Conservation (phyloP, 2,113 vertebrate species). For the Callopanchax toddi region DNA sequence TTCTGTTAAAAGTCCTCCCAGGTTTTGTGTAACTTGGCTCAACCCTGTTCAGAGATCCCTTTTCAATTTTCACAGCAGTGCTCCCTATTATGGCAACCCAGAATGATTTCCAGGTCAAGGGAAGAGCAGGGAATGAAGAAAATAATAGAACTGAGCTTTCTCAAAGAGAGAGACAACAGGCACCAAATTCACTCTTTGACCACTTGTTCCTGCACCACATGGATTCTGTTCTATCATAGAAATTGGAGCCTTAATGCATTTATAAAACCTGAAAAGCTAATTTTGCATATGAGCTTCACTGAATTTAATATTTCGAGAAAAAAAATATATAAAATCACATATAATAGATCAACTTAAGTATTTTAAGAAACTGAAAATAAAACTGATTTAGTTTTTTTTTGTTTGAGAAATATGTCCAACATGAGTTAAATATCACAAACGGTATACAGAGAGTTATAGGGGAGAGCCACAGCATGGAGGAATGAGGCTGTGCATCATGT, state of each 20-base stretch:
- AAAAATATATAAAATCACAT: too few relatives aligned
- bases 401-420: background rate
- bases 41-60: background rate
- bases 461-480: slow-evolving; percentile 2
- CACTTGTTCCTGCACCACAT: background rate
- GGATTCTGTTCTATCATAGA: background rate
- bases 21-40: background rate
- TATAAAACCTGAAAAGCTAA: background rate
- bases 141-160: background rate
- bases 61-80: background rate
- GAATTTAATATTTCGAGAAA: too few relatives aligned
- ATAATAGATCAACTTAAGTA: too few relatives aligned
- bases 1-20: background rate
- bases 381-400: background rate
- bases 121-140: slow-evolving; percentile 1
- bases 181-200: background rate
- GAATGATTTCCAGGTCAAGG: slow-evolving; percentile 6
- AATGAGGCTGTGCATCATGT: slow-evolving; percentile 13
- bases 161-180: background rate
- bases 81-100: background rate
- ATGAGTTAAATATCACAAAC: background rate
- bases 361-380: too few relatives aligned
- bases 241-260: background rate
- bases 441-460: slow-evolving; percentile 1
- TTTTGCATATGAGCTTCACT: background rate